phyloP scores from a whole-genome alignment of 2,113 vertebrate species.

The Lepus timidus region DNA sequence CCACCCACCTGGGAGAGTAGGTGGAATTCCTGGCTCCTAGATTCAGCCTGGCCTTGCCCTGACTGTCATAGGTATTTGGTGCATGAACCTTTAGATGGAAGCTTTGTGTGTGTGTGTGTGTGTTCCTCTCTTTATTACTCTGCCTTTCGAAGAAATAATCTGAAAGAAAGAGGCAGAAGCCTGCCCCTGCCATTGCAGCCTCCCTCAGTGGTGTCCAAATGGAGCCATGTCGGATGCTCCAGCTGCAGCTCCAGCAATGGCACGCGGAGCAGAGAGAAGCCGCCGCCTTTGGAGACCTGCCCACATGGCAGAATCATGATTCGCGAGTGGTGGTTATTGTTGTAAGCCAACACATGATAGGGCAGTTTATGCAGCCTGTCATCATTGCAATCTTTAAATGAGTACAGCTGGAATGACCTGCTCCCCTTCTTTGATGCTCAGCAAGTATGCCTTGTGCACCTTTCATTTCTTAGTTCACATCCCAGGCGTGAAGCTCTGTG shows the following conservation, averaged over 20 bases:
- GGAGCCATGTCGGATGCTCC: background rate
- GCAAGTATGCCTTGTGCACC: background rate
- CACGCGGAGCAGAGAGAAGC: background rate
- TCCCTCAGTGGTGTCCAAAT: background rate
- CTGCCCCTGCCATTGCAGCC: background rate
- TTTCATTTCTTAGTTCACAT: background rate
- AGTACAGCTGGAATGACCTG: background rate
- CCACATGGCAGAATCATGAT: background rate
- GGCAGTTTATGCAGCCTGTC: background rate
- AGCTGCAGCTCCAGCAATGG: background rate
- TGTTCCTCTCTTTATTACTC: too few species aligned
- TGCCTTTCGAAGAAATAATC: background rate
- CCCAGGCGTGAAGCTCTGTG: background rate
- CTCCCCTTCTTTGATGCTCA: background rate
- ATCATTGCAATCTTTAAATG: background rate
- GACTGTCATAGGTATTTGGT: too few species aligned
- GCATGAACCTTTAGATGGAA: too few species aligned
- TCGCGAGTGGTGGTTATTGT: background rate
- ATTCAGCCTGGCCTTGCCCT: too few species aligned
- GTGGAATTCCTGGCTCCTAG: too few species aligned
- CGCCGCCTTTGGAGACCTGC: background rate
- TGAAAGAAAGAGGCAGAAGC: background rate
- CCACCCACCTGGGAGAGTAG: too few species aligned
- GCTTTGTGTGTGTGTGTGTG: too few species aligned
- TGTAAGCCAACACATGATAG: background rate